phyloP scores from a whole-genome alignment of 1,140 invertebrate genomes.

The Periplaneta americana region DNA sequence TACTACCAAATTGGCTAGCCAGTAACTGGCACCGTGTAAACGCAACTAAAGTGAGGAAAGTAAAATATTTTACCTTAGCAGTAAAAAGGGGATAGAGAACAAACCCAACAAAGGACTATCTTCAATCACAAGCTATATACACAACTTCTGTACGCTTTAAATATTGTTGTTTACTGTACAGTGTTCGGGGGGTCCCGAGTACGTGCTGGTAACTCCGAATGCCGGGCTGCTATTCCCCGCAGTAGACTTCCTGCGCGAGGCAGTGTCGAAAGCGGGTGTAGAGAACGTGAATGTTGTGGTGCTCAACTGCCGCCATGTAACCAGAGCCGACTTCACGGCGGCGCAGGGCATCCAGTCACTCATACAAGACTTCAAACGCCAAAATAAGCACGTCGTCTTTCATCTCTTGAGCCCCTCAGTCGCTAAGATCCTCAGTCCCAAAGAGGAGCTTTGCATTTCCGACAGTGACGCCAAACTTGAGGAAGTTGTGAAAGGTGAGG shows the following conservation, averaged over 20 bases:
- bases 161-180: too few species aligned
- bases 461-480: background rate
- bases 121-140: too few species aligned
- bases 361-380: conserved; percentile 27
- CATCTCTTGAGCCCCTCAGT: conserved; percentile 18
- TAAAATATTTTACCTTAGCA: too few species aligned
- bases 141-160: too few species aligned
- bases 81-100: too few species aligned
- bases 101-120: too few species aligned
- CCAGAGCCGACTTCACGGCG: conserved; percentile 49
- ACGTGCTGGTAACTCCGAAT: conserved; percentile 41
- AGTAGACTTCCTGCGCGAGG: conserved; percentile 41
- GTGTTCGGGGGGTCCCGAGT: conserved; percentile 43
- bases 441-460: background rate
- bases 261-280: conserved; percentile 32
- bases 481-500: background rate
- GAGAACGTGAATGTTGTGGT: conserved; percentile 34
- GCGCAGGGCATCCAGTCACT: conserved; percentile 39
- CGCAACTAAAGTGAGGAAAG: too few species aligned
- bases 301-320: conserved; percentile 48
- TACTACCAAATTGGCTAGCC: too few species aligned
- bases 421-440: background rate
- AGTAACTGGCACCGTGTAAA: too few species aligned
- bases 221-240: conserved; percentile 47
- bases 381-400: conserved; percentile 25